Evolutionary conservation across 2,888 invertebrate genomes (phyloP), one percentile per base, ranked within the genome.

Genomic region (Micoletzkya japonica): DNA sequence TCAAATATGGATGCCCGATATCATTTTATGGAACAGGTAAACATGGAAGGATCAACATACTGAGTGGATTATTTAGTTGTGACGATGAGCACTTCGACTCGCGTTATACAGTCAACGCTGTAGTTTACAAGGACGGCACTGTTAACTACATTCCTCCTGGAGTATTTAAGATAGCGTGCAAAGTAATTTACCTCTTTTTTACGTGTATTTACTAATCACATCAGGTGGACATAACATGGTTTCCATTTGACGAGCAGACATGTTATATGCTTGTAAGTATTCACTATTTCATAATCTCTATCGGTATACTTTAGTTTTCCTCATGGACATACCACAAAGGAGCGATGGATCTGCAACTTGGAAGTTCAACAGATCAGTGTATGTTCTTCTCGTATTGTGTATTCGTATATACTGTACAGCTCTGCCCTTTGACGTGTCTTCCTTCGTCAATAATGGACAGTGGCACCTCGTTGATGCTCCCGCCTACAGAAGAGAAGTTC

Each of bases 311-410:
- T 59, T 60, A 82, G 89, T 97, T 97, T 87, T 96, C 97, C 86
- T 95, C 95, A 87, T 97, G 97, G 97, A 96, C 96, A 79, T 95
- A 97, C 88, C 94, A 95, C 88, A 95, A 95, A 2, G 76, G 82
- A 17, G 83, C 83, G 91, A 90, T 98, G 89, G 95, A 97, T 89
- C 91, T 98, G 86, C 78, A 80, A 68, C 73, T 81, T 20, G 75
- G 67, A 1, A 76, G 77, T 50, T 74, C 75, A 50, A 76, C 73
- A 60, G 73, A 77, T 50, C 73, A 76, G 14, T 70, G 77, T 76
- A 54, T 49, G 57, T 24, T n/a, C n/a, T n/a, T n/a, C n/a, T n/a
- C n/a, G n/a, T n/a, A n/a, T n/a, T n/a, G n/a, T n/a, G n/a, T n/a
- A n/a, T n/a, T n/a, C n/a, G n/a, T n/a, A n/a, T n/a, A n/a, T n/a